These are phyloP conservation scores for Podotricha telesiphe DNA, from an alignment of 2,888 invertebrate genomes.

Conservation along the genomic window DNA sequence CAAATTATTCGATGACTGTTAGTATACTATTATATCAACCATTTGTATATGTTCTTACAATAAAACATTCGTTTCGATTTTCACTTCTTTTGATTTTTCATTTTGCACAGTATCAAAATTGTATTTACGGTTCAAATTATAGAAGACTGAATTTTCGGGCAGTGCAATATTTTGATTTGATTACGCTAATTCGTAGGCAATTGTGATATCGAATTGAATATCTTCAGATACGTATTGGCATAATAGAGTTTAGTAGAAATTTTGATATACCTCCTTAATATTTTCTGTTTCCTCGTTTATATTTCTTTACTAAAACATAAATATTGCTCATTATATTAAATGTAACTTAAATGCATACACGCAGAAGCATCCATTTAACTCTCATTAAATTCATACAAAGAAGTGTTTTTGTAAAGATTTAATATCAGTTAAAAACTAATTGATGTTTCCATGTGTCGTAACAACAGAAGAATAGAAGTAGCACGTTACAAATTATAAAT, in stretches of 20 bases:
- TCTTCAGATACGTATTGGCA: constrained; percentile 1
- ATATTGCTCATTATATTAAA: background rate
- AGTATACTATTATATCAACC: background rate
- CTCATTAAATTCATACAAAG: background rate
- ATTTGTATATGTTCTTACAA: background rate
- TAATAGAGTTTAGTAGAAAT: background rate
- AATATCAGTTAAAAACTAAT: background rate
- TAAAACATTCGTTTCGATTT: constrained; percentile 1
- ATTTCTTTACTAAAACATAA: background rate
- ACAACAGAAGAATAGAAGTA: background rate
- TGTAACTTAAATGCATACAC: background rate
- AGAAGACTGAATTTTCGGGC: constrained; percentile 78
- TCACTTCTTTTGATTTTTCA: constrained; percentile 24
- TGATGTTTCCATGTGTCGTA: background rate
- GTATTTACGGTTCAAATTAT: constrained; percentile 46
- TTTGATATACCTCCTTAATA: background rate
- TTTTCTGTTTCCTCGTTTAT: background rate
- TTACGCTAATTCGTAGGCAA: background rate
- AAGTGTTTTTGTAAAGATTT: background rate
- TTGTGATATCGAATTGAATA: constrained; percentile 1
- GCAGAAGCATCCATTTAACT: background rate
- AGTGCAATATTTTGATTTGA: constrained; percentile 71
- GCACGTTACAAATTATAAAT: background rate
- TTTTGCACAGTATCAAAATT: constrained; percentile 47
- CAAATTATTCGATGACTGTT: constrained; percentile 28